A percentile compares a stretch with the other conserved stretches of the same genome.
Conservation (phyloP, 1,140 invertebrate genomes). For the Sminthurinus signatus region DNA sequence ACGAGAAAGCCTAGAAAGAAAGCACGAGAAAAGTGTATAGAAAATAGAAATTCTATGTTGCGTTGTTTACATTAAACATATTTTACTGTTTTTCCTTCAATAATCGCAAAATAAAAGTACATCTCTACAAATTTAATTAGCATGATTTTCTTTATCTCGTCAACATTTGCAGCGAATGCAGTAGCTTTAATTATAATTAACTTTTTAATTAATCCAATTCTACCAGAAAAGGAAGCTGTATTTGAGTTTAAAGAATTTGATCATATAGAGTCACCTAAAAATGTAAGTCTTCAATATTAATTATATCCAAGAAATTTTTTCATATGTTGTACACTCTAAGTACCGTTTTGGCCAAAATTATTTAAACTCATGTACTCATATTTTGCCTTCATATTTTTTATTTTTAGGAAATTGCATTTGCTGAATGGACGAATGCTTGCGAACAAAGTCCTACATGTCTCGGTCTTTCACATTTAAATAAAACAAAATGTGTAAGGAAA, state of each 20-base stretch:
- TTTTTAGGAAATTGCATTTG: conserved; percentile 34
- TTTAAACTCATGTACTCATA: not conserved
- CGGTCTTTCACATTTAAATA: conserved; percentile 29
- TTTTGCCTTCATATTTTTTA: not conserved
- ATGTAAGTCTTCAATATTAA: conserved; percentile 27
- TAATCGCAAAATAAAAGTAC: too few relatives aligned
- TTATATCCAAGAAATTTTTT: conserved; percentile 2
- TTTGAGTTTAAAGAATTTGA: conserved; percentile 41
- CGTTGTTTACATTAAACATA: too few relatives aligned
- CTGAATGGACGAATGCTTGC: conserved; percentile 38
- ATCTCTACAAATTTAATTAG: too few relatives aligned
- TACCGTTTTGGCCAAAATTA: too few relatives aligned
- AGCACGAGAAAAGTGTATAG: too few relatives aligned
- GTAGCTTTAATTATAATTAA: not conserved
- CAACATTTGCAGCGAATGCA: too few relatives aligned
- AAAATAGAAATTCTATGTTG: too few relatives aligned
- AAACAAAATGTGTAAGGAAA: conserved; percentile 39
- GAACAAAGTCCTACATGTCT: conserved; percentile 38
- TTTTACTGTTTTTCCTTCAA: too few relatives aligned
- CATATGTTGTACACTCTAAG: too few relatives aligned
- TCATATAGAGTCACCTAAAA: conserved; percentile 36
- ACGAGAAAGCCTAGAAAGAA: too few relatives aligned
- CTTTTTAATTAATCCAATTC: not conserved
- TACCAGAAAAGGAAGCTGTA: conserved; percentile 21
- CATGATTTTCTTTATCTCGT: too few relatives aligned